Evolutionary conservation across 2,888 invertebrate genomes (phyloP).

Genomic region (Sarcophaga caerulescens): DNA sequence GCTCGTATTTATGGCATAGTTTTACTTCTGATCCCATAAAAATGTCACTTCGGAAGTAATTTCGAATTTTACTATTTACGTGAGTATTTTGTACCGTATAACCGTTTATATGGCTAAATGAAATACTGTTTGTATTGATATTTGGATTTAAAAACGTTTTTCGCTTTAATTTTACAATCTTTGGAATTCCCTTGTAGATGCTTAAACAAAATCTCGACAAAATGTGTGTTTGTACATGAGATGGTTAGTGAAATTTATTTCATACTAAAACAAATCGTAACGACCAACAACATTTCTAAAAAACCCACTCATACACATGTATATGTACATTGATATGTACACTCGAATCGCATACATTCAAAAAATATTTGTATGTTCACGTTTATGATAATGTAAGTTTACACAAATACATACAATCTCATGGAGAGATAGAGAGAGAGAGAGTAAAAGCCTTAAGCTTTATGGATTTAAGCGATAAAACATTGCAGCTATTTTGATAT

Average conservation of each 20-base stretch:
- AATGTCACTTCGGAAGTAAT: not conserved
- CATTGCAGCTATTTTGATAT: slow-evolving; percentile 54
- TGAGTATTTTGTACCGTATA: not conserved
- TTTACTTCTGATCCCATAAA: not conserved
- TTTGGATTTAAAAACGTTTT: not conserved
- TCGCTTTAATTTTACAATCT: not conserved
- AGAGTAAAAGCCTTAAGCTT: slow-evolving; percentile 55
- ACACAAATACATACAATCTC: slow-evolving; percentile 15
- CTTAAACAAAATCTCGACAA: slow-evolving; percentile 12
- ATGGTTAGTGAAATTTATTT: slow-evolving; percentile 6
- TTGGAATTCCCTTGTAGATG: slow-evolving; percentile 11
- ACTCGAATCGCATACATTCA: not conserved
- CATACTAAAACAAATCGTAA: slow-evolving; percentile 13
- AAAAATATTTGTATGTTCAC: slow-evolving; percentile 8
- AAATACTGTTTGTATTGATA: not conserved
- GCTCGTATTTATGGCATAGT: not conserved
- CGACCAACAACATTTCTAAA: slow-evolving; percentile 1
- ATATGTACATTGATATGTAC: no score
- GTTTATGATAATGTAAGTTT: not conserved
- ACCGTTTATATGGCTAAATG: not conserved
- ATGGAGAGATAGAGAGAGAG: slow-evolving; percentile 16
- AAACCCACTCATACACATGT: not conserved
- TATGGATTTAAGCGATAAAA: slow-evolving; percentile 59
- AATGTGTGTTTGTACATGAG: not conserved
- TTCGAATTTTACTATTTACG: not conserved